Base-by-base conservation (phyloP, 2,797 vertebrate genomes). In the Poeciliopsis paucimaculata region DNA sequence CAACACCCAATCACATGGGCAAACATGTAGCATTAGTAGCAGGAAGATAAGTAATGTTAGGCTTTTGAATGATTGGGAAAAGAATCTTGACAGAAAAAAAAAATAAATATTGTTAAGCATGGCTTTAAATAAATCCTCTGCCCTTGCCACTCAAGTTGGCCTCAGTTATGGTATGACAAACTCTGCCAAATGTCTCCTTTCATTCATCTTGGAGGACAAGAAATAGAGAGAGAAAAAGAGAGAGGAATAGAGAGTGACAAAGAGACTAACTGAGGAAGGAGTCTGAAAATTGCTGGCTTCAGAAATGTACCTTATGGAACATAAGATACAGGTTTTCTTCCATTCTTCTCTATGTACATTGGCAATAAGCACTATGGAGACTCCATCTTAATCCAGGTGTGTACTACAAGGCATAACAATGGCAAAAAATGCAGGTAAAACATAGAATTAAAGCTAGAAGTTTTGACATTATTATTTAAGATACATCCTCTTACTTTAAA, bases 111-210 rank as follows among this genome's bases (percentile, higher is more conserved):
- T 84, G 84, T 86, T 77, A 87, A 75, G 82, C 89, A 90, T 86
- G 87, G 85, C 88, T 90, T 89, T 84, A 90, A 91, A 93, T 90
- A 90, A 77, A 89, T 90, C 84, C 75, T 74, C 34, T 77, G 83
- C 88, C 90, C 87, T 87, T 86, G 84, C 88, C 85, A 81, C 53
- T 88, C 66, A 60, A 84, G 77, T 89, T 92, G 90, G 89, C 89
- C 87, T 77, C 78, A 79, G 73, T 68, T 55, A 57, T 45, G 43
- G 78, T 47, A 76, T 86, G 73, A 77, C 78, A 85, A 93, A 90
- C 80, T 83, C 53, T 89, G 91, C 92, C 92, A 93, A 91, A 90
- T 87, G 83, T 88, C 88, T 85, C 77, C 82, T 91, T 87, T 85
- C 46, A 82, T 90, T 92, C 82, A 77, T 84, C 77, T 68, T 72